Base-by-base conservation (phyloP, 2,888 invertebrate genomes). In the Schrankia costaestrigalis region DNA sequence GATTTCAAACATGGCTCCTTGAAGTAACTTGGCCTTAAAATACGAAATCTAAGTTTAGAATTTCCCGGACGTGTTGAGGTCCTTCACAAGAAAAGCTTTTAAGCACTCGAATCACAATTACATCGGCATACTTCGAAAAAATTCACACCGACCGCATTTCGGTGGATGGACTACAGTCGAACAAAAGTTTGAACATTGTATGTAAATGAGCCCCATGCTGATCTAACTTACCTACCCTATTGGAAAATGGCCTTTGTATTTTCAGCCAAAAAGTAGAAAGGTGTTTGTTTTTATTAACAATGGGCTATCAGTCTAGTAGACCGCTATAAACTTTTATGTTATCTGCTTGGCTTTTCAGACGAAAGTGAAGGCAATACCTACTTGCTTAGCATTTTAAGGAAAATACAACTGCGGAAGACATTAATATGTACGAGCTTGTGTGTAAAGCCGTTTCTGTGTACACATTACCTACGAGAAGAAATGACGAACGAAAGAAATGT, bases 21-120 rank as follows among this genome's bases (percentile, higher is more conserved):
- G n/a, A n/a, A n/a, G n/a, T n/a, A n/a, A n/a, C n/a, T n/a, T 35
- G 41, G 32, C 35, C 26, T 39, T 28, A 21, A 36, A 29, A 28
- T 41, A 35, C 10, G 26, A 17, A 27, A 26, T 36, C 23, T 26
- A 36, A 22, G 26, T 31, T 5, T 5, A 17, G 7, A 17, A 3
- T 18, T 24, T 18, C 43, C 41, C 59, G 63, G 63, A 63, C 58
- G 57, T 70, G 67, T 68, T 58, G 56, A 63, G 67, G 63, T 59
- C 60, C 53, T 63, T 56, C 46, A 51, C 63, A 71, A 71, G 69
- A 66, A 73, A 76, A 78, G 78, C 78, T 78, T 79, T 78, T 73
- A 77, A 73, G 61, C 73, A 67, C 76, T 78, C 56, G 63, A 76
- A 61, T 61, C 56, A 63, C 69, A 76, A 76, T 79, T 73, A 74